Evolutionary conservation across 2,888 invertebrate genomes (phyloP), one percentile per base, ranked within the genome.

Genomic region (Sesia apiformis): DNA sequence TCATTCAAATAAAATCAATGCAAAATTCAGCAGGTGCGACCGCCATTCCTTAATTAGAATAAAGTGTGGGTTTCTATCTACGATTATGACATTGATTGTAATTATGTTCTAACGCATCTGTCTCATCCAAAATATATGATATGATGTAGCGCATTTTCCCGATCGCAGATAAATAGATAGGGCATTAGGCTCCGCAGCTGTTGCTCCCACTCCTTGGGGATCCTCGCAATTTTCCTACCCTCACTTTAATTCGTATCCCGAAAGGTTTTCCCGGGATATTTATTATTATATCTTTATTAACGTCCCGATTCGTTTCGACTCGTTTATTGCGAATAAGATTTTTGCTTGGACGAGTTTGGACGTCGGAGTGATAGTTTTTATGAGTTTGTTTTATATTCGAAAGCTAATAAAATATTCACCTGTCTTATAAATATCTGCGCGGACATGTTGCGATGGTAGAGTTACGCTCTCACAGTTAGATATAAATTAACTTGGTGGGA

Each of bases 211-310:
- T 85, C 87, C 84, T 83, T 65, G 63, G 88, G 88, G 87, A 86
- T 72, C 75, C 70, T 67, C 70, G 81, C 84, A 87, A 87, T 88
- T 88, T 88, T 84, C 87, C 77, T 81, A 84, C 89, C 89, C 89
- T 84, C 76, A 83, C 75, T 83, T 84, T 84, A 82, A 87, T 86
- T 85, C 83, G 80, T 81, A 79, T 80, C 84, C 86, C 81, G 75
- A 81, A 87, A 84, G 86, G 84, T 82, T 83, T 81, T 82, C 78
- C 71, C 61, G 62, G 74, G 69, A 82, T 88, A 88, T 89, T 89
- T 89, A 89, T 87, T 87, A 86, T 85, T 84, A 87, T 84, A 81
- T 85, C 86, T 85, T 84, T 87, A 88, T 87, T 87, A 86, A 85
- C 84, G 77, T 66, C 69, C 65, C 69, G 67, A 76, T 76, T 72